These are phyloP conservation scores for Ormyrus nitidulus DNA, from an alignment of 2,888 invertebrate genomes.

Conservation along the genomic window DNA sequence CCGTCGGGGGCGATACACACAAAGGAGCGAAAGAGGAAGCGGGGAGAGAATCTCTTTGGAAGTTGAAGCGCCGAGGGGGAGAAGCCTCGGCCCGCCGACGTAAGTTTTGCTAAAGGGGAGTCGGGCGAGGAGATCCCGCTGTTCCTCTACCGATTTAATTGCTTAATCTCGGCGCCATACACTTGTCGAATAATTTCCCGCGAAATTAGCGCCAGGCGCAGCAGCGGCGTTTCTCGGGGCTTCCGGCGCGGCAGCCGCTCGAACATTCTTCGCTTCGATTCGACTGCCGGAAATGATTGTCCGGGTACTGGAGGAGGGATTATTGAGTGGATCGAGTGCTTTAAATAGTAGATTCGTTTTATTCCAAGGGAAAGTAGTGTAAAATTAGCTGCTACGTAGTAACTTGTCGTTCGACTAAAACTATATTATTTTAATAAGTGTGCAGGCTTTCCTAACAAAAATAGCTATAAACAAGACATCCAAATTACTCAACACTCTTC, in stretches of 20 bases:
- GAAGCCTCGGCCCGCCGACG: not conserved
- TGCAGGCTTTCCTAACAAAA: no score
- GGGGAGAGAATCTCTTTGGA: conserved; percentile 35
- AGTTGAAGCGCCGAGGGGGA: conserved; percentile 28
- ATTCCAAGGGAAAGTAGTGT: no score
- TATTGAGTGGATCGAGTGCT: no score
- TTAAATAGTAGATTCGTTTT: no score
- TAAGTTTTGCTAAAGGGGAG: conserved; percentile 27
- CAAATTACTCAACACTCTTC: no score
- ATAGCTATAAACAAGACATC: no score
- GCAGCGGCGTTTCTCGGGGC: no score
- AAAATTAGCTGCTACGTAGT: no score
- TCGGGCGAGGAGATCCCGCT: not conserved
- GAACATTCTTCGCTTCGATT: not conserved
- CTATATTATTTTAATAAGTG: no score
- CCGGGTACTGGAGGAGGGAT: no score
- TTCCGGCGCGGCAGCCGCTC: not conserved
- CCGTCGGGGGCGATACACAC: not conserved
- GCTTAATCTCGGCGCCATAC: conserved; percentile 60
- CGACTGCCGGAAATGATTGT: no score
- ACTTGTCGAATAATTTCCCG: conserved; percentile 56
- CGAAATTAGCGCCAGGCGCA: conserved; percentile 20
- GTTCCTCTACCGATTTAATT: conserved; percentile 36
- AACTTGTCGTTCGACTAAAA: no score
- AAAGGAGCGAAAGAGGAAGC: not conserved